These are phyloP conservation scores for Myoxocephalus aenaeus DNA, from an alignment of 2,797 vertebrate species.

Conservation along the genomic window DNA sequence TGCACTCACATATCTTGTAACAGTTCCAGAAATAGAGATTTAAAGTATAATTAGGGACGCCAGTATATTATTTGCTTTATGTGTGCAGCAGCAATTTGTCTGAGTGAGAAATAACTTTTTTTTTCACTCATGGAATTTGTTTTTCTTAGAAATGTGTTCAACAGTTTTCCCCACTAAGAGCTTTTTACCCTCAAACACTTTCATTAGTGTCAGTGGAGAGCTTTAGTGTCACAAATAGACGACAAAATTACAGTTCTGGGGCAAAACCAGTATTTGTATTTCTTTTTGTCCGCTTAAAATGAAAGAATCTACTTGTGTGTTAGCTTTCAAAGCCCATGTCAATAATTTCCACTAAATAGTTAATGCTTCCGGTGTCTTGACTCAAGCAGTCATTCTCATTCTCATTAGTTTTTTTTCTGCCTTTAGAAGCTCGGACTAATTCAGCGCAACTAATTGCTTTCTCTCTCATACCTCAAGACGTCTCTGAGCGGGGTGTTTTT, in stretches of 20 bases:
- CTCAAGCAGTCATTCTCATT: constrained; percentile 24
- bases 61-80: constrained; percentile 38
- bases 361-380: constrained; percentile 37
- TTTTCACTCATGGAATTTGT: not conserved
- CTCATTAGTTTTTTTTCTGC: constrained; percentile 59
- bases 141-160: constrained; percentile 47
- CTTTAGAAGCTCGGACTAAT: constrained; percentile 56
- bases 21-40: constrained; percentile 58
- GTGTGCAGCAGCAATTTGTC: constrained; percentile 31
- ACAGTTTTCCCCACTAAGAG: constrained; percentile 4
- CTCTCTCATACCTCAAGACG: constrained; percentile 24
- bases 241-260: constrained; percentile 37
- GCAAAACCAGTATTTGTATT: constrained; percentile 1
- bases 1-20: constrained; percentile 56
- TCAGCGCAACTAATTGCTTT: constrained; percentile 51
- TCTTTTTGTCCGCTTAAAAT: constrained; percentile 22
- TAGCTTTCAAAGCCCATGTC: constrained; percentile 24
- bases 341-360: constrained; percentile 58
- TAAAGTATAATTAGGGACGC: constrained; percentile 54
- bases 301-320: constrained; percentile 24
- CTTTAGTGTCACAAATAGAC: constrained; percentile 29
- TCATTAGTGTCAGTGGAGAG: constrained; percentile 40
- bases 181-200: constrained; percentile 40
- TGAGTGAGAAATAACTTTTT: constrained; percentile 7
- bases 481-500: constrained; percentile 57